phyloP scores from a whole-genome alignment of 2,888 invertebrate species.

The Epinotia ramella region DNA sequence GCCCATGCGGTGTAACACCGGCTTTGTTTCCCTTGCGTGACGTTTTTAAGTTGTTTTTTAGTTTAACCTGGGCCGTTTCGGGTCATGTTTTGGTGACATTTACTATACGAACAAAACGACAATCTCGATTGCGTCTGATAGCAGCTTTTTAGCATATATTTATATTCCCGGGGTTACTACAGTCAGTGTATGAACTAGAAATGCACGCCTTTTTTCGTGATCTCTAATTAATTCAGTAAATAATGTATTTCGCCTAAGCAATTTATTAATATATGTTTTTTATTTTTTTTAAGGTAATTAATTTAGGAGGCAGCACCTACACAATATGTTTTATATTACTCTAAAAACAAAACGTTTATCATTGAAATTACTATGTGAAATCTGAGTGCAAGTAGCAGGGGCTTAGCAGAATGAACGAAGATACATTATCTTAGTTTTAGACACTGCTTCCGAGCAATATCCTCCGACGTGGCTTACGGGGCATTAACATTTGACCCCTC shows the following conservation, averaged over 20 bases:
- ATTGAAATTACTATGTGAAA: not conserved
- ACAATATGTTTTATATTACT: no score
- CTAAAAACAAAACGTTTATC: no score
- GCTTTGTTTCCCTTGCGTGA: conserved; percentile 8
- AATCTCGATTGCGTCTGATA: not conserved
- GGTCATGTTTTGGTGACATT: not conserved
- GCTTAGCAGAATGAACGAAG: not conserved
- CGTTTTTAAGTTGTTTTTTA: not conserved
- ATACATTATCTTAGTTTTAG: not conserved
- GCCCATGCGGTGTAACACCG: conserved; percentile 39
- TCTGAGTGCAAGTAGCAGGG: not conserved
- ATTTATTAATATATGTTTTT: no score
- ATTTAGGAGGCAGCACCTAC: no score
- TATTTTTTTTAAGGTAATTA: no score
- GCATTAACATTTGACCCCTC: conserved; percentile 48
- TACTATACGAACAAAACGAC: not conserved
- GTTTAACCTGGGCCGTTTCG: not conserved
- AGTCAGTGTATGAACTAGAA: not conserved
- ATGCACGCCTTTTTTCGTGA: not conserved
- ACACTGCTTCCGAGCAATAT: no score
- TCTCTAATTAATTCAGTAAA: no score
- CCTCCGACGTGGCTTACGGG: not conserved
- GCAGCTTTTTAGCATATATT: not conserved
- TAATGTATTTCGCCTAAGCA: no score
- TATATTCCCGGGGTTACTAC: not conserved